Conservation (phyloP, 2,888 invertebrate genomes). For the Bedellia somnulentella region DNA sequence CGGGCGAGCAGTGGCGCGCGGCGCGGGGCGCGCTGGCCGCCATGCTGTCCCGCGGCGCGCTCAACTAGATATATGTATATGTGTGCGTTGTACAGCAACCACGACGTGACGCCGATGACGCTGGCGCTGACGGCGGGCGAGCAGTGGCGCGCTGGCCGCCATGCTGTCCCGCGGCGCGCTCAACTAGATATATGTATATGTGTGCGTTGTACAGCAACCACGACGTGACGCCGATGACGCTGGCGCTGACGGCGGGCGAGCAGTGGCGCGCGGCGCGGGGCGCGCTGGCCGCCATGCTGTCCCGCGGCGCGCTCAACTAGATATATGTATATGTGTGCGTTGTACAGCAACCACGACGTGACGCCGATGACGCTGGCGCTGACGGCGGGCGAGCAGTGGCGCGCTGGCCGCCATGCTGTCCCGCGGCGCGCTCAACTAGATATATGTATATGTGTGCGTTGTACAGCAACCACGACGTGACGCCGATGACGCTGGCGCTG, state of each 20-base stretch:
- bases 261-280: slow-evolving; percentile 79
- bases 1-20: slow-evolving; percentile 86
- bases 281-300: slow-evolving; percentile 85
- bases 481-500: slow-evolving; percentile 22
- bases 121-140: slow-evolving; percentile 93
- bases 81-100: slow-evolving; percentile 58
- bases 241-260: slow-evolving; percentile 84
- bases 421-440: slow-evolving; percentile 88
- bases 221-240: slow-evolving; percentile 93
- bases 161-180: slow-evolving; percentile 94
- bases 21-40: slow-evolving; percentile 92
- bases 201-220: slow-evolving; percentile 84
- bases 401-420: too few relatives aligned
- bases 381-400: slow-evolving; percentile 88
- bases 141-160: slow-evolving; percentile 87
- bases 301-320: slow-evolving; percentile 76
- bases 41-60: slow-evolving; percentile 91
- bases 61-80: slow-evolving; percentile 42
- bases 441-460: not conserved
- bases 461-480: not conserved
- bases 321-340: not conserved
- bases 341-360: too few relatives aligned
- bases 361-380: slow-evolving; percentile 22
- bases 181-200: slow-evolving; percentile 96
- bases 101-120: slow-evolving; percentile 96